These are phyloP conservation scores for Hemibagrus wyckioides DNA, from an alignment of 2,113 vertebrate species.

Conservation along the genomic window DNA sequence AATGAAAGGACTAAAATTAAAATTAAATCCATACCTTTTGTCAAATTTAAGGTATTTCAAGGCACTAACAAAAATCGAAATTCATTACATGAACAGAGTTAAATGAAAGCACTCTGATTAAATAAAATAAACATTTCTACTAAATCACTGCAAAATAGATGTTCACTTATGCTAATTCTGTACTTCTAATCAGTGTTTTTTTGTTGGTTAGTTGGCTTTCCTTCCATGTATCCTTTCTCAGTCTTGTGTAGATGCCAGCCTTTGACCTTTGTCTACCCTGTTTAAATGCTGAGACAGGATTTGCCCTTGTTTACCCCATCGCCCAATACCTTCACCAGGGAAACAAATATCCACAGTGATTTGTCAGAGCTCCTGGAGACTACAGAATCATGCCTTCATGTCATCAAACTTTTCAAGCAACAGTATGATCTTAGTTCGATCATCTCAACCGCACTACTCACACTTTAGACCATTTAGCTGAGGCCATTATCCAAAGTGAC, in stretches of 20 bases:
- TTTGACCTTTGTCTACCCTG: background rate
- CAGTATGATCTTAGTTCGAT: background rate
- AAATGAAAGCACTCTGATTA: background rate
- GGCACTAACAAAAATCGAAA: background rate
- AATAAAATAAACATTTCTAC: background rate
- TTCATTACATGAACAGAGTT: background rate
- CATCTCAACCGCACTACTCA: background rate
- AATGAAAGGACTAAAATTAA: background rate
- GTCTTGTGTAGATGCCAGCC: background rate
- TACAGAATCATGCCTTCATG: background rate
- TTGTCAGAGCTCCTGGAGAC: background rate
- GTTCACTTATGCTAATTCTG: background rate
- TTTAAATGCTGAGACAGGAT: background rate
- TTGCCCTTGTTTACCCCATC: background rate
- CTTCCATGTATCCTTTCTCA: background rate
- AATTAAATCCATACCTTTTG: background rate
- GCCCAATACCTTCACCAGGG: background rate
- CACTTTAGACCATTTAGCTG: background rate
- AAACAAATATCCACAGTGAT: background rate
- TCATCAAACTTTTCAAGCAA: background rate
- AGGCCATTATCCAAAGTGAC: background rate
- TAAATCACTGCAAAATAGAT: background rate
- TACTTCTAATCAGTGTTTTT: background rate
- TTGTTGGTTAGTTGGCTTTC: background rate
- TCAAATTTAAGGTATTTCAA: background rate